phyloP scores from a whole-genome alignment of 2,888 invertebrate genomes.

The Drosophila nr. medialis region DNA sequence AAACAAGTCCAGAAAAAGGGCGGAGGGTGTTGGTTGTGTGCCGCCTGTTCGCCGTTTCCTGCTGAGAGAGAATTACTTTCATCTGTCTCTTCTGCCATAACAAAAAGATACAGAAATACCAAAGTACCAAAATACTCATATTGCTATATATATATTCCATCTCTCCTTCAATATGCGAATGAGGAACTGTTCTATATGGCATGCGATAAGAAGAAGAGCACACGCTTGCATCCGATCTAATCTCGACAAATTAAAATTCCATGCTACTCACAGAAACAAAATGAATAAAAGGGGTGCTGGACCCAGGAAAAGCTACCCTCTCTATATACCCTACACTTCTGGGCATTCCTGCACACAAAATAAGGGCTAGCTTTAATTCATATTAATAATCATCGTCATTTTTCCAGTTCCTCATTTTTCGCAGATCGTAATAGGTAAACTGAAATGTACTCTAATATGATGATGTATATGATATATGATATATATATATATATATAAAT shows the following conservation, averaged over 20 bases:
- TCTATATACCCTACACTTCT: background rate
- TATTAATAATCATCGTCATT: background rate
- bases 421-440: background rate
- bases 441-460: background rate
- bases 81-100: slow-evolving; percentile 26
- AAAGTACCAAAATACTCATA: slow-evolving; percentile 15
- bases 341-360: background rate
- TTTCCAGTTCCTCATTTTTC: background rate
- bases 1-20: slow-evolving; percentile 12
- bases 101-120: slow-evolving; percentile 6
- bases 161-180: slow-evolving; percentile 30
- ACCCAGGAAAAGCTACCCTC: background rate
- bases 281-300: slow-evolving; percentile 11
- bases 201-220: slow-evolving; percentile 26
- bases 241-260: slow-evolving; percentile 64
- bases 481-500: background rate
- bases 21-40: too few relatives aligned
- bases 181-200: slow-evolving; percentile 4
- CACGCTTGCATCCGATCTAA: slow-evolving; percentile 52
- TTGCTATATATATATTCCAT: slow-evolving; percentile 10
- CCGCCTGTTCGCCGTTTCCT: slow-evolving; percentile 58
- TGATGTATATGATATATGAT: too few relatives aligned
- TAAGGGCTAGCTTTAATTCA: background rate
- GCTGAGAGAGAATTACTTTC: slow-evolving; percentile 52
- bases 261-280: background rate